A percentile compares a stretch with the other conserved stretches of the same genome.
phyloP scores from a whole-genome alignment of 2,113 vertebrate genomes.

The Cathartes aura region DNA sequence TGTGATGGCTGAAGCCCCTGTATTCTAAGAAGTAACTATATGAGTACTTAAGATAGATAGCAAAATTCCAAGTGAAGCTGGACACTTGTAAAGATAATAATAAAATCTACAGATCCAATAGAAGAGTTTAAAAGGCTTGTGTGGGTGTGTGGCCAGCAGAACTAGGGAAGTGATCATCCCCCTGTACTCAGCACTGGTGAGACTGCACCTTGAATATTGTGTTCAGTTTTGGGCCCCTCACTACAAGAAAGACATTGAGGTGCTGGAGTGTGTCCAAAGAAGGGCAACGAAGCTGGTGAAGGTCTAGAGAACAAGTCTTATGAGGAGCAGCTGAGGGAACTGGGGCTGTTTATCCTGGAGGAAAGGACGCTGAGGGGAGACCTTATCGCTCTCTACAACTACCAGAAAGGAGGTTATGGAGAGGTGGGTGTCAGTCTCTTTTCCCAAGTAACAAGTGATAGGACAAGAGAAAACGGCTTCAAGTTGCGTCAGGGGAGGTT shows the following conservation, averaged over 20 bases:
- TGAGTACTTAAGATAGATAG: neutral
- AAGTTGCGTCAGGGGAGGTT: neutral
- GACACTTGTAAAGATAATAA: neutral
- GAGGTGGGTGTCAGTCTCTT: neutral
- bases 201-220: accelerated
- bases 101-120: neutral
- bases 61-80: neutral
- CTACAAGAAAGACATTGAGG: neutral
- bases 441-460: neutral
- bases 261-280: neutral
- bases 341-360: neutral
- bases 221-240: neutral
- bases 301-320: neutral
- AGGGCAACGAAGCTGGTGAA: accelerated
- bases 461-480: neutral
- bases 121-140: accelerated
- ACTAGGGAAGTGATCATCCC: neutral
- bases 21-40: neutral
- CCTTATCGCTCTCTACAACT: neutral
- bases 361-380: neutral
- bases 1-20: neutral
- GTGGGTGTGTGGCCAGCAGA: neutral
- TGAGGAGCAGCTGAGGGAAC: accelerated
- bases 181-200: neutral
- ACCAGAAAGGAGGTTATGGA: neutral